Base-by-base conservation (phyloP, 2,113 vertebrate genomes). In the Tauraco erythrolophus region DNA sequence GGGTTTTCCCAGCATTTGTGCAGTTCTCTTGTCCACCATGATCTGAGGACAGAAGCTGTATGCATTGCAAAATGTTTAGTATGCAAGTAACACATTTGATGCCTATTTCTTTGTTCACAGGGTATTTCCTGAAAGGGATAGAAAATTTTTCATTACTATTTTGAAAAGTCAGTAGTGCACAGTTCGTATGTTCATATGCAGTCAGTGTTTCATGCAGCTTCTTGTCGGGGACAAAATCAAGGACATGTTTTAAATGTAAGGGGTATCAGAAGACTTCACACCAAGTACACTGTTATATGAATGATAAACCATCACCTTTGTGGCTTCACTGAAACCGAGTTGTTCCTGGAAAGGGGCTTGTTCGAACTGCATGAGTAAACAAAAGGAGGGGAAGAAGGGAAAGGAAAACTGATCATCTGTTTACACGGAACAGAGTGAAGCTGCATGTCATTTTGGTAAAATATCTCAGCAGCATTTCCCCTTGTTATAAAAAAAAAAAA, bases 391-490 rank as follows among this genome's bases (percentile, higher is more conserved):
- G 53, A 57, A 54, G 28, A 61, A 75, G n/a, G 45, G 65, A 75
- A 74, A 60, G 61, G 62, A 75, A 91, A 91, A 68, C 22, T 27
- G 30, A 91, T 82, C 69, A 57, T 72, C 57, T 92, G 90, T 76
- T 74, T 74, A 46, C 53, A n/a, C 15, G 84, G 77, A 68, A 81
- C n/a, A 68, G 27, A 88, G 60, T 50, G 50, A 92, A 93, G 57
- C 86, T 94, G 65, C n/a, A 22, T 94, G 66, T 87, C 50, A 78
- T 51, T 85, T 81, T 57, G 58, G 92, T 96, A 83, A 90, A 96
- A 84, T 94, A 94, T 75, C 84, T 90, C 72, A 92, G 84, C 88
- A 94, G 62, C 74, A 78, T 92, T 97, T 97, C 89, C 71, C 91
- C 56, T 64, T 81, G 18, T 43, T 43, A 56, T 11, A 14, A 7